These are phyloP conservation scores for Brachypodius melanocephalos DNA, from an alignment of 2,113 vertebrate genomes.

Conservation along the genomic window DNA sequence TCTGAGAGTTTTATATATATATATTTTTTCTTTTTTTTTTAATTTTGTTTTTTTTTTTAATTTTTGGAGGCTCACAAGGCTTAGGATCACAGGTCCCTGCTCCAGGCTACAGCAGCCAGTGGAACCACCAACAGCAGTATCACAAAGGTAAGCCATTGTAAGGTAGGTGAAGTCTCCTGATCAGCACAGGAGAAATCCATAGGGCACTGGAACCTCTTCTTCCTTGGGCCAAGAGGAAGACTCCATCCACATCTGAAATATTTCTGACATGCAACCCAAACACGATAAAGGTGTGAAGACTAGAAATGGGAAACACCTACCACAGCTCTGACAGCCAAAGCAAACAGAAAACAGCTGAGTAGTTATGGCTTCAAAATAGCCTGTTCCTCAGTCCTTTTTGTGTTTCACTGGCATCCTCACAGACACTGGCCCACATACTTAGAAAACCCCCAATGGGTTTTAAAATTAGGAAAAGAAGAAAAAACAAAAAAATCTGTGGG, in stretches of 20 bases:
- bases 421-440: not conserved
- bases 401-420: not conserved
- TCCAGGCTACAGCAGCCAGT: not conserved
- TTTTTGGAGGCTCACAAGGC: not conserved
- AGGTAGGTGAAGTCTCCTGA: not conserved
- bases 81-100: not conserved
- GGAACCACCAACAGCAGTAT: not conserved
- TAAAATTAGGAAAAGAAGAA: not conserved
- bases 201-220: not conserved
- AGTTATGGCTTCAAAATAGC: not conserved
- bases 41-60: not conserved
- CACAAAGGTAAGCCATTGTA: not conserved
- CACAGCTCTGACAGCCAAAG: conserved; percentile 4
- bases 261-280: not conserved
- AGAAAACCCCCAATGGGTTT: not conserved
- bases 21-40: too few species aligned
- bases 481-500: not conserved
- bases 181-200: not conserved
- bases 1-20: too few species aligned
- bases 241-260: not conserved
- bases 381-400: not conserved
- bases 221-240: not conserved
- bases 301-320: conserved; percentile 16
- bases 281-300: conserved; percentile 5
- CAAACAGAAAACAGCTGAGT: not conserved